Evolutionary conservation across 1,140 invertebrate species (phyloP), one percentile per base, ranked within the genome.

Genomic region (Diploscapter pachys): DNA sequence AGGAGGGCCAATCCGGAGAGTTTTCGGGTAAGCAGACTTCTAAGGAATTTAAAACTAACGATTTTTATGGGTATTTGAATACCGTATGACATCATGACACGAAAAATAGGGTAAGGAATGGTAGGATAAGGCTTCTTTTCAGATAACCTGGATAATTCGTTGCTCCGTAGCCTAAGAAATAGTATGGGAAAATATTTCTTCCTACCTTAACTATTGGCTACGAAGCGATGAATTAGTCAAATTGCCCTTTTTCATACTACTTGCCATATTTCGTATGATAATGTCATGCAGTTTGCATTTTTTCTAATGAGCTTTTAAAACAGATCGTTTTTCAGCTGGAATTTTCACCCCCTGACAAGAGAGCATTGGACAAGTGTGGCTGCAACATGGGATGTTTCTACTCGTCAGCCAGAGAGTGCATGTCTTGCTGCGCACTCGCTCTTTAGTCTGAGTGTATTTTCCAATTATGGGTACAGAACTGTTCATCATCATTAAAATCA

Each of bases 351-450:
- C 66, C 66, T 8, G 66, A 65, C 31, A 83, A 83, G 65, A 53
- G 81, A 6, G 79, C 77, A 61, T 71, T 78, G n/a, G 81, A 82
- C 68, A 82, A 78, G 63, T 83, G 81, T 76, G 81, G 81, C 4
- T 83, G 81, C 66, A 83, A 83, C 69, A 81, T 83, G 72, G 81
- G 81, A 9, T 83, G 81, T 59, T 83, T 83, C 75, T 83, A 82
- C 67, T 75, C 71, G 56, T 82, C 81, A 3, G 74, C 75, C 4
- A 68, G 77, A 50, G 77, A 81, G 63, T 83, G 81, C 71, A 80
- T 81, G 63, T 79, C 78, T 61, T 83, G 81, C 63, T 83, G 81
- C 65, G 73, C 81, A 13, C 69, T 83, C 31, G 81, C 81, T 9
- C 76, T 83, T n/a, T 83, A 49, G 66, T 49, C 4, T 5, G 31